Conservation (phyloP, 2,113 vertebrate genomes). For the Mystacornis crossleyi region DNA sequence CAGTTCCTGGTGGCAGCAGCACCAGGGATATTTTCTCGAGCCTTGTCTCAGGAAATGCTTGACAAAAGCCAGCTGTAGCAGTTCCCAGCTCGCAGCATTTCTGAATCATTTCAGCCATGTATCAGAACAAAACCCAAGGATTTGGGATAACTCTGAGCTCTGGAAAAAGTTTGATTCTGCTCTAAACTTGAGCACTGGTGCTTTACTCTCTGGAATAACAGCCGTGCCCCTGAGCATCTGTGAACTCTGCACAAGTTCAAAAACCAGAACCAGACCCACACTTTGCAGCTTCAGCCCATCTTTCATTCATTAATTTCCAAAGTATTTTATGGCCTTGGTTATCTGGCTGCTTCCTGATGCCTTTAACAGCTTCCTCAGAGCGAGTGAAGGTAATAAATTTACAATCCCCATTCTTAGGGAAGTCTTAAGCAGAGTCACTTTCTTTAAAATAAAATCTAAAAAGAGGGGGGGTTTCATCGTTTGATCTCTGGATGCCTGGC, state of each 20-base stretch:
- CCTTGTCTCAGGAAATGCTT: neutral
- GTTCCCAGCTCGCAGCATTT: neutral
- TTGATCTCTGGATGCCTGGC: slow-evolving; percentile 6
- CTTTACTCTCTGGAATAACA: neutral
- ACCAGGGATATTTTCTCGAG: neutral
- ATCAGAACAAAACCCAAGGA: neutral
- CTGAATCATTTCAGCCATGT: neutral
- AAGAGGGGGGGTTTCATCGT: neutral
- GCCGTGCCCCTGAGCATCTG: neutral
- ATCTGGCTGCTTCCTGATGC: slow-evolving; percentile 68
- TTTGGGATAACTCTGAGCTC: neutral
- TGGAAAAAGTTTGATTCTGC: neutral
- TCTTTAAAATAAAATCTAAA: neutral
- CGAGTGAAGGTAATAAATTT: slow-evolving; percentile 60
- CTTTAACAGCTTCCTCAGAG: slow-evolving; percentile 69
- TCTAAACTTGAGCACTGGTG: neutral
- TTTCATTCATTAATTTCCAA: slow-evolving; percentile 66
- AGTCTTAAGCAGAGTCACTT: neutral
- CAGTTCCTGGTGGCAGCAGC: neutral
- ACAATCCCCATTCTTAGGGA: neutral
- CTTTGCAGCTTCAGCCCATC: slow-evolving; percentile 58
- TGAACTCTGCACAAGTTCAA: slow-evolving; percentile 53
- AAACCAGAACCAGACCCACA: slow-evolving; percentile 39
- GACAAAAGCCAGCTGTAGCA: neutral
- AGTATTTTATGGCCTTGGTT: slow-evolving; percentile 63